phyloP scores from a whole-genome alignment of 2,888 invertebrate genomes.

The Lamproptera curius region DNA sequence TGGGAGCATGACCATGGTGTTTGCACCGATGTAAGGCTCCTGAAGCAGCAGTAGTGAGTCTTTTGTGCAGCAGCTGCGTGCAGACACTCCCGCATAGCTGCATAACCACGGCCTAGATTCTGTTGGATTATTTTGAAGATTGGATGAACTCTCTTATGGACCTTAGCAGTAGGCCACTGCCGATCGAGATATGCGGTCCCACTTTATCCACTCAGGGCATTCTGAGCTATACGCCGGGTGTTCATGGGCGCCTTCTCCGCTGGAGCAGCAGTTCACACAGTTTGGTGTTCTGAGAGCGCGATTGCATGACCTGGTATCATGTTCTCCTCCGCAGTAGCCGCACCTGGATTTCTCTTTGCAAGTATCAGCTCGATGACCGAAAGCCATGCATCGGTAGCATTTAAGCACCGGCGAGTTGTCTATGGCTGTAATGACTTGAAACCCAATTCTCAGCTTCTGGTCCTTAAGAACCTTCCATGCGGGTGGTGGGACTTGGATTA shows the following conservation, averaged over 20 bases:
- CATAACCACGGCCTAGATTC: background rate
- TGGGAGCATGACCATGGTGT: no score
- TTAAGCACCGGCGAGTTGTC: background rate
- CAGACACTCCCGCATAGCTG: background rate
- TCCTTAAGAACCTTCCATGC: background rate
- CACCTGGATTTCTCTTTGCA: background rate
- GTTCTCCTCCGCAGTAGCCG: slow-evolving; percentile 1
- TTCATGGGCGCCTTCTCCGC: background rate
- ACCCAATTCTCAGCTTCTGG: background rate
- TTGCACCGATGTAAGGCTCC: no score
- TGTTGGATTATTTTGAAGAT: background rate
- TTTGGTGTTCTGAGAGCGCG: background rate
- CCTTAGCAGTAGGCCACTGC: background rate
- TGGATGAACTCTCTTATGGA: background rate
- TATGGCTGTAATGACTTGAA: background rate
- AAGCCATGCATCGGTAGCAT: background rate
- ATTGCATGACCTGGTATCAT: slow-evolving; percentile 7
- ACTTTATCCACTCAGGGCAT: slow-evolving; percentile 4
- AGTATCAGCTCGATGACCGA: background rate
- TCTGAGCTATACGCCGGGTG: slow-evolving; percentile 7
- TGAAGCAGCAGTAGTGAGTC: no score
- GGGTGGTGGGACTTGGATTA: background rate
- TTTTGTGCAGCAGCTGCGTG: no score
- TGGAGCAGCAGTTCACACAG: background rate
- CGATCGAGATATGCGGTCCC: slow-evolving; percentile 5